Evolutionary conservation across 1,140 invertebrate genomes (phyloP).

Genomic region (Trichogramma pretiosum): DNA sequence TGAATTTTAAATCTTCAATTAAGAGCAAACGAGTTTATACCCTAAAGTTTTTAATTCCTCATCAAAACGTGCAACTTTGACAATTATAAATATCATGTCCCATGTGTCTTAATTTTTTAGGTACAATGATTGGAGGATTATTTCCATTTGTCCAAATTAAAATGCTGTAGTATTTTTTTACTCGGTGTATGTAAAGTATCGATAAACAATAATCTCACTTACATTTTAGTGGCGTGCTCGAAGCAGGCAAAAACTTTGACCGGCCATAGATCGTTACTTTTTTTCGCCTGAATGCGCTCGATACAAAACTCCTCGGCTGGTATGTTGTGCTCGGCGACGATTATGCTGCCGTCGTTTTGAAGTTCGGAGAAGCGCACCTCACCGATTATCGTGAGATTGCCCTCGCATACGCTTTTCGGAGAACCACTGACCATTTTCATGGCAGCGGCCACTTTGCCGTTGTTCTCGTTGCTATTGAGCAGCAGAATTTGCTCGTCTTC

Average conservation of each 20-base stretch:
- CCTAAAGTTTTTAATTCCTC: no score
- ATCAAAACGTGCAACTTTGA: no score
- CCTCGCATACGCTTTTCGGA: conserved; percentile 43
- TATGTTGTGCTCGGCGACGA: conserved; percentile 43
- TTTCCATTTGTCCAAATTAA: no score
- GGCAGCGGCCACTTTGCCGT: conserved; percentile 23
- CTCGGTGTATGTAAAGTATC: no score
- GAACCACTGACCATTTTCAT: conserved; percentile 42
- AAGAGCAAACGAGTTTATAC: no score
- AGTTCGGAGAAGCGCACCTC: conserved; percentile 40
- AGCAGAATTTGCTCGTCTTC: conserved; percentile 32
- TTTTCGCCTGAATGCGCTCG: conserved; percentile 41
- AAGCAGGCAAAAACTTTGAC: conserved; percentile 55
- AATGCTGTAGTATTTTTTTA: no score
- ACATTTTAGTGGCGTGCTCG: conserved; percentile 41
- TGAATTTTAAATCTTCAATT: no score
- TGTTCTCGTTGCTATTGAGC: conserved; percentile 12
- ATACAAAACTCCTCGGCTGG: conserved; percentile 52
- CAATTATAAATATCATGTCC: no score
- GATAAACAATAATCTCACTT: no score
- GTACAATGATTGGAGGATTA: no score
- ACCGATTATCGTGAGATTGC: conserved; percentile 46
- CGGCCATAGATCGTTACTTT: conserved; percentile 40
- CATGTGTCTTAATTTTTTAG: no score
- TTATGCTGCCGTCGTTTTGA: conserved; percentile 40